phyloP scores from a whole-genome alignment of 2,797 vertebrate species.

The Acanthis flammea region DNA sequence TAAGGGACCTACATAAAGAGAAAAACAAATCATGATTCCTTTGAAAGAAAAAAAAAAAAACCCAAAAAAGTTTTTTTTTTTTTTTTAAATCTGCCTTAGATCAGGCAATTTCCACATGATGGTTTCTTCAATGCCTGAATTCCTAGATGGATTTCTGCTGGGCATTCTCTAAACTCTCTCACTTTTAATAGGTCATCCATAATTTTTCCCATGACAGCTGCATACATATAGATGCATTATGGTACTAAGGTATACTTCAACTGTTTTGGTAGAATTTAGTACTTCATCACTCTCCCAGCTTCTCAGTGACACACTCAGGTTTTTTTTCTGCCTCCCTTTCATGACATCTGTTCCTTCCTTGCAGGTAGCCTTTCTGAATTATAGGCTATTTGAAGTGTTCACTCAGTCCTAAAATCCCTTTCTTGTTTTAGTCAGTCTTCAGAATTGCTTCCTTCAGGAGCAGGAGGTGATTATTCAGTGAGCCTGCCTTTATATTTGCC shows the following conservation, averaged over 20 bases:
- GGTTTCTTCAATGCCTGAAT: constrained; percentile 2
- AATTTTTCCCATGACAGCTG: constrained; percentile 22
- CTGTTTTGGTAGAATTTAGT: background rate
- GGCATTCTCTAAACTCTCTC: background rate
- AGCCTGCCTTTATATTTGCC: background rate
- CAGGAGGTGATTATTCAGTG: background rate
- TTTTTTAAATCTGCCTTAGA: background rate
- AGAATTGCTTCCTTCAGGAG: background rate
- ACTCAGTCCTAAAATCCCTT: background rate
- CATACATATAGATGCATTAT: constrained; percentile 24
- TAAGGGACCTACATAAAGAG: background rate
- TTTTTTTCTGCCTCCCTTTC: background rate
- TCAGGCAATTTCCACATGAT: constrained; percentile 34
- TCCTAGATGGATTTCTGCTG: background rate
- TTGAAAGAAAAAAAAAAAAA: background rate
- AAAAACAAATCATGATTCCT: background rate
- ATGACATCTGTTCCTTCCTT: background rate
- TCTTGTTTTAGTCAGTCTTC: background rate
- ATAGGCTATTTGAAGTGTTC: background rate
- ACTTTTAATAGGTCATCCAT: constrained; percentile 32
- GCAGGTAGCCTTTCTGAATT: background rate
- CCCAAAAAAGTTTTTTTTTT: background rate
- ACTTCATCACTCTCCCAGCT: constrained; percentile 2
- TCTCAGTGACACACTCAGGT: background rate
- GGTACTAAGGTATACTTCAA: background rate